phyloP scores from a whole-genome alignment of 1,140 invertebrate species.

The Aradophagus sp. region DNA sequence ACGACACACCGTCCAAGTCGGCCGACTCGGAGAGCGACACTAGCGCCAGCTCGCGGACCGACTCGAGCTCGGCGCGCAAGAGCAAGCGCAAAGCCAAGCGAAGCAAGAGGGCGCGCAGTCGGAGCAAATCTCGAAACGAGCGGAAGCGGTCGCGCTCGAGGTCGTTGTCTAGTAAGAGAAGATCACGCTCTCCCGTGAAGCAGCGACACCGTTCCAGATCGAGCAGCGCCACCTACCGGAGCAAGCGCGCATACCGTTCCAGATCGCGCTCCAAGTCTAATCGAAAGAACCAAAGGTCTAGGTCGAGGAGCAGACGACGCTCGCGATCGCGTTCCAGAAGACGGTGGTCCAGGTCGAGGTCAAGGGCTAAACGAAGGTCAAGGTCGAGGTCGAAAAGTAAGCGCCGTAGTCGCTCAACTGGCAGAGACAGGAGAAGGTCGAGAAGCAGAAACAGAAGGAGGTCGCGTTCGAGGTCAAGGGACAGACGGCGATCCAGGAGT shows the following conservation, averaged over 20 bases:
- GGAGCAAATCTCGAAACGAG: conserved; percentile 64
- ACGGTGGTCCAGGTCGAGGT: conserved; percentile 62
- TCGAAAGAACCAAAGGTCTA: conserved; percentile 53
- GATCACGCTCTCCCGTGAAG: conserved; percentile 59
- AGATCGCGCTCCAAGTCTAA: conserved; percentile 63
- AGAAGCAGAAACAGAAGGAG: conserved; percentile 37
- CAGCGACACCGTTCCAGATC: conserved; percentile 64
- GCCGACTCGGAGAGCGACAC: conserved; percentile 61
- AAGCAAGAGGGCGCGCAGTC: conserved; percentile 59
- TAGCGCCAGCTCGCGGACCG: conserved; percentile 57
- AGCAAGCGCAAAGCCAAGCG: conserved; percentile 55
- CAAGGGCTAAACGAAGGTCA: conserved; percentile 51
- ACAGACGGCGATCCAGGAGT: conserved; percentile 65
- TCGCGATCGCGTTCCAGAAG: conserved; percentile 63
- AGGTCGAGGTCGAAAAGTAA: conserved; percentile 53
- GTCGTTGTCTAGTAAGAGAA: conserved; percentile 62
- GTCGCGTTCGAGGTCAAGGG: conserved; percentile 61
- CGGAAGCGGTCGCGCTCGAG: conserved; percentile 62
- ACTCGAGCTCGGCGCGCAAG: conserved; percentile 54
- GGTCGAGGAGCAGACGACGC: conserved; percentile 49
- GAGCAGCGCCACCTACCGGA: conserved; percentile 60
- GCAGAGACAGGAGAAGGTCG: conserved; percentile 55
- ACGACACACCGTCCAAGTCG: conserved; percentile 60
- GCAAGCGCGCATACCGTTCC: conserved; percentile 53
- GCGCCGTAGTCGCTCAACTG: conserved; percentile 58